These are phyloP conservation scores for Bacillus rossius DNA, from an alignment of 1,140 invertebrate species.

Conservation along the genomic window DNA sequence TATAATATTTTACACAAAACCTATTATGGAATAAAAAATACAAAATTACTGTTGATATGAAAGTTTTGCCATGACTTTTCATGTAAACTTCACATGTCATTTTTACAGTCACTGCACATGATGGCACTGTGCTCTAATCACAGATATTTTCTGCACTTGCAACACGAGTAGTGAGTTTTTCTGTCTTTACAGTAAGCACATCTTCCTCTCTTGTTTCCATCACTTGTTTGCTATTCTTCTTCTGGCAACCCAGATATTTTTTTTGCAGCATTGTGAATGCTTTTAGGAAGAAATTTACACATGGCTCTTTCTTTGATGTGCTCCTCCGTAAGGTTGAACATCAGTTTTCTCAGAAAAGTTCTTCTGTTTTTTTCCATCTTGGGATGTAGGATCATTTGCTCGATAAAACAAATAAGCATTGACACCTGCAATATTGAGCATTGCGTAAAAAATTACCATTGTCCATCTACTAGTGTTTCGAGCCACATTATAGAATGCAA, in stretches of 20 bases:
- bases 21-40: too few species aligned
- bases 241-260: neutral
- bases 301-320: neutral
- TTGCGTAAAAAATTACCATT: neutral
- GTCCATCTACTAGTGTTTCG: slow-evolving; percentile 18
- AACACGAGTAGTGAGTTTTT: neutral
- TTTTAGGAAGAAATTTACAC: neutral
- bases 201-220: neutral
- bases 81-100: too few species aligned
- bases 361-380: neutral
- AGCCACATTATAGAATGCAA: slow-evolving; percentile 18
- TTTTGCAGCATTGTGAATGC: neutral
- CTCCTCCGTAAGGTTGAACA: neutral
- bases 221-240: neutral
- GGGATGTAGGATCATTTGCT: neutral
- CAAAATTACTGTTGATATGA: too few species aligned
- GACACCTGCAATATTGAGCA: neutral
- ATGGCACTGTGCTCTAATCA: neutral
- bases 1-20: too few species aligned
- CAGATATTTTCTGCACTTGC: neutral
- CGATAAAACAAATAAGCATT: neutral
- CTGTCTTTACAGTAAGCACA: neutral
- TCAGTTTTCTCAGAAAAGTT: slow-evolving; percentile 1
- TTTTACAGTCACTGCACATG: neutral
- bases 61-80: too few species aligned